phyloP scores from a whole-genome alignment of 2,888 invertebrate species.

The Nipponacmea schrenckii region DNA sequence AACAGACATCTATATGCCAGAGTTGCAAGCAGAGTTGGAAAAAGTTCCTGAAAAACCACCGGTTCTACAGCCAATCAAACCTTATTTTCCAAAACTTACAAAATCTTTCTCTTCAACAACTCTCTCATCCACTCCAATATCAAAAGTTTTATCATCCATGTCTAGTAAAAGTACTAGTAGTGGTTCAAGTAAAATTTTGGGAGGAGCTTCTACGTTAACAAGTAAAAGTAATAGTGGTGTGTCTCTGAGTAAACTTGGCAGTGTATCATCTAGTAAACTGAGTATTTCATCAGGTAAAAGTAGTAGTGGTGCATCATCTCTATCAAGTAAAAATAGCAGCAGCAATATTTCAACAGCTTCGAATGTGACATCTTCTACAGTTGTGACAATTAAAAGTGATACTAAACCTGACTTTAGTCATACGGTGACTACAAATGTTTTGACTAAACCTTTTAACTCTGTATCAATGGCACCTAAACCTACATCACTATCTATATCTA shows the following conservation, averaged over 20 bases:
- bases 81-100: constrained; percentile 16
- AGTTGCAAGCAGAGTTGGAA: constrained; percentile 6
- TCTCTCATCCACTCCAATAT: too few species aligned
- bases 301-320: too few species aligned
- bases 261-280: background rate
- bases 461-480: too few species aligned
- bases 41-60: constrained; percentile 4
- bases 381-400: constrained; percentile 20
- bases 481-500: too few species aligned
- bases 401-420: constrained; percentile 18
- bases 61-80: constrained; percentile 13
- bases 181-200: too few species aligned
- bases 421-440: constrained; percentile 4
- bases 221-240: constrained; percentile 15
- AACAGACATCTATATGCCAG: background rate
- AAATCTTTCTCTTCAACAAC: background rate
- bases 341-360: constrained; percentile 19
- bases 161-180: too few species aligned
- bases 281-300: too few species aligned
- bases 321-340: constrained; percentile 9
- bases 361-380: constrained; percentile 23
- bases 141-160: too few species aligned
- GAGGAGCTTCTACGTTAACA: too few species aligned
- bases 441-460: too few species aligned
- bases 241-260: constrained; percentile 6